phyloP scores from a whole-genome alignment of 2,888 invertebrate genomes.

The Carabus problematicus region DNA sequence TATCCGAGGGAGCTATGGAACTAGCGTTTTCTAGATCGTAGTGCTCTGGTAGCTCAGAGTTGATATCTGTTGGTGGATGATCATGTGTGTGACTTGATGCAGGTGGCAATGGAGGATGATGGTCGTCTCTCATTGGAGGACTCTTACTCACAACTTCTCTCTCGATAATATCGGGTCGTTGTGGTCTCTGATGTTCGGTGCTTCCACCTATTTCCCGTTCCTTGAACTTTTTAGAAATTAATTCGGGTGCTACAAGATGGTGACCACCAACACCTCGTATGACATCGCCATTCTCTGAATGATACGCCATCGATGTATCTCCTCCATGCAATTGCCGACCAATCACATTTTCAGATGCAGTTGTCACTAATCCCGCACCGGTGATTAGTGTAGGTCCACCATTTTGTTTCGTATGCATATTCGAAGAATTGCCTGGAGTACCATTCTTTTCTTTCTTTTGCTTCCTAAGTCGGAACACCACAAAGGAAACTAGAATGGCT shows the following conservation, averaged over 20 bases:
- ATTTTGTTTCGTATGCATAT: conserved; percentile 80
- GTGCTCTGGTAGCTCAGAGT: conserved; percentile 85
- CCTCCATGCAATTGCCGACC: conserved; percentile 70
- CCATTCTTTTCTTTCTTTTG: conserved; percentile 87
- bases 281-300: conserved; percentile 76
- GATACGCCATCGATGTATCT: conserved; percentile 73
- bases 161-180: conserved; percentile 93
- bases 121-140: conserved; percentile 79
- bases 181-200: conserved; percentile 76
- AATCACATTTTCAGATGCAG: conserved; percentile 74
- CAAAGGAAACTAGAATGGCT: conserved; percentile 88
- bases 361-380: conserved; percentile 71
- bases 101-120: conserved; percentile 81
- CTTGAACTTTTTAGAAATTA: conserved; percentile 88
- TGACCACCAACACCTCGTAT: conserved; percentile 78
- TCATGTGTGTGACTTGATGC: conserved; percentile 76
- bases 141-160: conserved; percentile 86
- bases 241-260: conserved; percentile 83
- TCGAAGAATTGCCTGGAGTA: conserved; percentile 69
- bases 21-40: conserved; percentile 97
- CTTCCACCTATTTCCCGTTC: conserved; percentile 79
- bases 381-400: conserved; percentile 74
- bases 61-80: conserved; percentile 77
- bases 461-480: conserved; percentile 88
- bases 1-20: conserved; percentile 96